Base-by-base conservation (phyloP, 2,113 vertebrate genomes). In the Xenopus borealis region DNA sequence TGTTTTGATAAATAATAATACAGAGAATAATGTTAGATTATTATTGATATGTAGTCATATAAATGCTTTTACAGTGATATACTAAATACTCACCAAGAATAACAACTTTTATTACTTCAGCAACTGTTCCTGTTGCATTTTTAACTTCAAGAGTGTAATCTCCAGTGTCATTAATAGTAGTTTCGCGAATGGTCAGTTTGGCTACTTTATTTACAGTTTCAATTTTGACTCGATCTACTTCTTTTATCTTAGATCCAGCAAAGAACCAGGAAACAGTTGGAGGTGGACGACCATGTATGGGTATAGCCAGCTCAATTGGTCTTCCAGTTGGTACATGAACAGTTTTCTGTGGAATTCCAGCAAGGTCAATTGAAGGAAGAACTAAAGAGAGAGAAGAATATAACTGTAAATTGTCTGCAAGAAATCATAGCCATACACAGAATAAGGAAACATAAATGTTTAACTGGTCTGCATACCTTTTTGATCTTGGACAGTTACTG, bases 191-290 rank as follows among this genome's bases (percentile, higher is more conserved):
- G 19, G 89, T 95, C 80, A 99, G 84, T 81, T 94, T 95, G 72
- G 90, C 81, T 78, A 86, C 92, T 86, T 95, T 98, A 55, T 86
- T 88, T 11, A 87, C 85, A 78, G 92, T 97, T 87, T 95, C 93
- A 20, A 93, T 88, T 80, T 94, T 97, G 70, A 95, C 82, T 44
- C 96, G 96, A 19, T 98, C 94, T 78, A 90, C 90, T 85, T 93
- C 88, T 87, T 91, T 97, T 46, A 98, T 55, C 84, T 89, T 97
- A 58, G 91, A 91, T 61, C 93, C 94, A 79, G 84, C 80, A 76
- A 97, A 95, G 89, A 92, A 98, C 97, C 97, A 99, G 68, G 93
- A 88, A 80, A 86, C 95, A 78, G 87, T 70, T 16, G 97, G 97
- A 83, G 95, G 94, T 80, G 97, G 97, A 66, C 97, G 92, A 20